Base-by-base conservation (phyloP, 2,888 invertebrate genomes). In the Drosophila limbata region DNA sequence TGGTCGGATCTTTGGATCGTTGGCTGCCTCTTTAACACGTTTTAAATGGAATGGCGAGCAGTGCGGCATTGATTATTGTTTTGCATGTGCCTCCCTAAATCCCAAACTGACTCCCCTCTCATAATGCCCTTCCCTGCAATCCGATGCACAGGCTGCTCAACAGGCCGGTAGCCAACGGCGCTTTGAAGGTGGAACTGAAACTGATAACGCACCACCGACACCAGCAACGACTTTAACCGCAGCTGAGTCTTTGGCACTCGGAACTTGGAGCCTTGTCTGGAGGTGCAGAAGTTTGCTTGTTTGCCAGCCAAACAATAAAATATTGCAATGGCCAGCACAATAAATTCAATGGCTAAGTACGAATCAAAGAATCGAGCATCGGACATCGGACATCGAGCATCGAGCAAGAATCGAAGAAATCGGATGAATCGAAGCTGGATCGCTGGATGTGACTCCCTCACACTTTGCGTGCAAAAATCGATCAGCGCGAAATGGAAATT, bases 401-500 rank as follows among this genome's bases (percentile, higher is more conserved):
- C 25, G 28, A 8, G 1, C 5, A 45, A 4, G 52, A 45, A 52
- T 51, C 61, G 50, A 19, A 42, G 39, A 35, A 35, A 50, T 50
- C 50, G 50, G 13, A 11, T 53, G 31, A n/a, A 55, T 55, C 55
- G 55, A 42, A 42, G 37, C 28, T 33, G 33, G 17, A 50, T 50
- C 48, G 45, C 35, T 13, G 37, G 42, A 64, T 61, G 72, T 61
- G 72, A 74, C 77, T 77, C 82, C 80, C 81, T 82, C 89, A 88
- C 88, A 82, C 77, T 84, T 90, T 88, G 89, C 90, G 84, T 90
- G 90, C 86, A 84, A 85, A 89, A 90, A 90, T 88, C 90, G 90
- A 90, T 90, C 89, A 89, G 86, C 68, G 69, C 78, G 65, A 81
- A 87, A 83, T 89, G 86, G 83, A 88, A 88, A 89, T 89, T 84